Conservation (phyloP, 2,888 invertebrate species). For the Cepaea hortensis region DNA sequence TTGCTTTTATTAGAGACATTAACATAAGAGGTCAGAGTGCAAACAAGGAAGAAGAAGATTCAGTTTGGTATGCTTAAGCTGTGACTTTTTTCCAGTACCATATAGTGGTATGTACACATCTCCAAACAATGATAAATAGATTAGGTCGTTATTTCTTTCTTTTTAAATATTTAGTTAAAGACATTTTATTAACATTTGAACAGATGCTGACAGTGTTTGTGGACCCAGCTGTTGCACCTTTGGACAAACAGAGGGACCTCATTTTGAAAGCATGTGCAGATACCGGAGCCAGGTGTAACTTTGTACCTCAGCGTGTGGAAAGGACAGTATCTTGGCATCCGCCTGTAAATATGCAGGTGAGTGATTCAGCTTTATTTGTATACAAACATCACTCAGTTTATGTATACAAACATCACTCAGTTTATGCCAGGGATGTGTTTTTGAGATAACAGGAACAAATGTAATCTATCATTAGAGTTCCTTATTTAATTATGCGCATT, state of each 20-base stretch:
- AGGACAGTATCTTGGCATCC: constrained; percentile 43
- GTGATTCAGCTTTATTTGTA: background rate
- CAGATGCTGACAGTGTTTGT: constrained; percentile 47
- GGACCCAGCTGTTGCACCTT: constrained; percentile 40
- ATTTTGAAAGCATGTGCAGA: constrained; percentile 38
- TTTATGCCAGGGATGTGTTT: background rate
- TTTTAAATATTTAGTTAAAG: background rate
- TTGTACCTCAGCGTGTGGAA: constrained; percentile 43
- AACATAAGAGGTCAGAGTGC: too few species aligned
- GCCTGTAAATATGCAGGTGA: constrained; percentile 18
- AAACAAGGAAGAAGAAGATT: too few species aligned
- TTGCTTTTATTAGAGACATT: too few species aligned
- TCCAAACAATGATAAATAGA: too few species aligned
- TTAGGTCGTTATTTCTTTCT: too few species aligned
- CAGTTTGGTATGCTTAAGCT: too few species aligned
- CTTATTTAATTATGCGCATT: too few species aligned
- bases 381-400: background rate
- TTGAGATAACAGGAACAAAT: background rate
- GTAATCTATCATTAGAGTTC: background rate
- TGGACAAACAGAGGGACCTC: constrained; percentile 30
- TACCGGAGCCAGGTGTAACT: constrained; percentile 30
- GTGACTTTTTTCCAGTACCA: too few species aligned
- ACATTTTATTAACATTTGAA: background rate
- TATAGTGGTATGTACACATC: too few species aligned
- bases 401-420: background rate